phyloP scores from a whole-genome alignment of 2,888 invertebrate genomes.

The Helicoverpa assulta region DNA sequence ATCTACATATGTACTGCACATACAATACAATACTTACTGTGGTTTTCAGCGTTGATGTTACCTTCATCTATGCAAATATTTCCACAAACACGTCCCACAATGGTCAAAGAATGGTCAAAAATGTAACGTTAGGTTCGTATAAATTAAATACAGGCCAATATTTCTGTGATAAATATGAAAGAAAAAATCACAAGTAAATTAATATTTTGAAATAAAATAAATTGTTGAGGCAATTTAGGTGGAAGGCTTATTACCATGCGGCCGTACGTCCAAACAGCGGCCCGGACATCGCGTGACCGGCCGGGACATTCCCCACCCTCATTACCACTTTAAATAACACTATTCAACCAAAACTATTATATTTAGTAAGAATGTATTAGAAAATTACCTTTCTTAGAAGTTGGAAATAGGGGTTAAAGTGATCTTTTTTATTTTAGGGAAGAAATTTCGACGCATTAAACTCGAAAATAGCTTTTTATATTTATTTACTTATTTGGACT shows the following conservation, averaged over 20 bases:
- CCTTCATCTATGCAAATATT: neutral
- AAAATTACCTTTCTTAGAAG: constrained; percentile 52
- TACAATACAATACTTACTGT: constrained; percentile 40
- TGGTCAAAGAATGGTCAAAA: no score
- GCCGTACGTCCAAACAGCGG: constrained; percentile 65
- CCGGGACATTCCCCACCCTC: constrained; percentile 57
- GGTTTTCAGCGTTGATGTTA: constrained; percentile 31
- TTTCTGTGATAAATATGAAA: no score
- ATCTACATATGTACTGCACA: constrained; percentile 26
- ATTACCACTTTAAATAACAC: constrained; percentile 64
- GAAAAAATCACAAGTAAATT: constrained; percentile 18
- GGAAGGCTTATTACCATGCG: constrained; percentile 57
- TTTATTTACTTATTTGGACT: neutral
- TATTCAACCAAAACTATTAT: constrained; percentile 60
- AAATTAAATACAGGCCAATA: no score
- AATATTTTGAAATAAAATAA: constrained; percentile 53
- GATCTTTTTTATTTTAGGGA: constrained; percentile 16
- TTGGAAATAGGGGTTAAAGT: constrained; percentile 14
- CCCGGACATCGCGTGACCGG: constrained; percentile 68
- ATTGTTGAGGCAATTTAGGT: constrained; percentile 53
- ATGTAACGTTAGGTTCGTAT: no score
- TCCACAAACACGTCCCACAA: no score
- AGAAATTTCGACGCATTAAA: constrained; percentile 11
- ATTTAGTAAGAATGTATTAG: constrained; percentile 55
- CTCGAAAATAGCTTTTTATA: constrained; percentile 1